Conservation (phyloP, 2,113 vertebrate species). For the Pteronura brasiliensis region DNA sequence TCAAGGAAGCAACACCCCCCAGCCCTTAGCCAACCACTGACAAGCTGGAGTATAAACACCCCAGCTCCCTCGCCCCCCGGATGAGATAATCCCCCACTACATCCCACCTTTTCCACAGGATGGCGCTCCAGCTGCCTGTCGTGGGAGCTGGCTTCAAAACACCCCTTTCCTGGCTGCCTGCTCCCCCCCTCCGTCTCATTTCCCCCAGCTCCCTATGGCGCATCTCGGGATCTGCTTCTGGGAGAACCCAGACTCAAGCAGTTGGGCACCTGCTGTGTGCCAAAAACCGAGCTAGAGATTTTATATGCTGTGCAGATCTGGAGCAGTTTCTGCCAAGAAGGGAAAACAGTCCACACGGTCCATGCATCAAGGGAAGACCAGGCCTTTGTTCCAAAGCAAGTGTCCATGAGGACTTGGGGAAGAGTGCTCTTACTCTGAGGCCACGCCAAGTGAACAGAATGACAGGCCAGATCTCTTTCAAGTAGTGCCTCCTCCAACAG, state of each 20-base stretch:
- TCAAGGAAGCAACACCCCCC: neutral
- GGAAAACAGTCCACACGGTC: neutral
- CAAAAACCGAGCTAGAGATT: neutral
- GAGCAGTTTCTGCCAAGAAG: neutral
- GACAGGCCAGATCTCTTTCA: neutral
- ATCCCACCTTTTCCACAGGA: neutral
- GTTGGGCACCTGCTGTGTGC: neutral
- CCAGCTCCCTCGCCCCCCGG: neutral
- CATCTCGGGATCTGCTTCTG: neutral
- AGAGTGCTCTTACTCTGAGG: neutral
- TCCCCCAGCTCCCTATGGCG: neutral
- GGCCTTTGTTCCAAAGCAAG: neutral
- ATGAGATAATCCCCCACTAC: no score
- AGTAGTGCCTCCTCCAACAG: neutral
- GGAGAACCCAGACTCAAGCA: neutral
- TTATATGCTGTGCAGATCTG: neutral
- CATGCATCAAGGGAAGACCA: neutral
- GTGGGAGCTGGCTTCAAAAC: neutral
- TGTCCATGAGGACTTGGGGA: neutral
- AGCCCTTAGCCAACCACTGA: neutral
- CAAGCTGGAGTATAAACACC: neutral
- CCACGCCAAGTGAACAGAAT: neutral
- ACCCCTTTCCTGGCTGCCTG: neutral
- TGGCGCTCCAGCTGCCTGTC: rapidly evolving
- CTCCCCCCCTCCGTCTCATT: neutral